A percentile compares a stretch with the other conserved stretches of the same genome.
These are phyloP conservation scores for Monopis laevigella DNA, from an alignment of 2,888 invertebrate species.

Conservation along the genomic window DNA sequence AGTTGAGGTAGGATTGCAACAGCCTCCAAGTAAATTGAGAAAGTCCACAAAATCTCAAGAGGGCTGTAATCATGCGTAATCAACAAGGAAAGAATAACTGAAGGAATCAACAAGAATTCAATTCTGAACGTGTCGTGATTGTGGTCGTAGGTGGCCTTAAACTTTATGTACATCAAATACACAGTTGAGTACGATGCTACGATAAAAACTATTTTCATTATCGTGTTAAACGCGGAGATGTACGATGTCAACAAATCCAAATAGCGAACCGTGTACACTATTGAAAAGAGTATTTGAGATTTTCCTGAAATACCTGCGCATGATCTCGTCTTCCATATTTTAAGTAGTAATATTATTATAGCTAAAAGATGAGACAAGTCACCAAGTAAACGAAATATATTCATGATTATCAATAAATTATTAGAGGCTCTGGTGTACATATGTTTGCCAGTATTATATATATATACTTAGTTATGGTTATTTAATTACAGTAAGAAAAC, in stretches of 20 bases:
- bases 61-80: conserved; percentile 95
- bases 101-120: conserved; percentile 92
- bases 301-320: conserved; percentile 99
- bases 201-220: conserved; percentile 95
- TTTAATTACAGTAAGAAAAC: no score
- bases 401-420: conserved; percentile 73
- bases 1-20: conserved; percentile 98
- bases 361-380: conserved; percentile 98
- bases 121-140: conserved; percentile 99
- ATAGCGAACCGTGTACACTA: conserved; percentile 94
- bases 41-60: conserved; percentile 98
- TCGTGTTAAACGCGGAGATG: conserved; percentile 94
- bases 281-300: conserved; percentile 93
- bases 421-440: no score
- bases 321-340: conserved; percentile 99
- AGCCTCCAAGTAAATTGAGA: conserved; percentile 98
- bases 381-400: conserved; percentile 96
- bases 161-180: conserved; percentile 96
- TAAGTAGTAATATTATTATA: conserved; percentile 91
- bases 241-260: conserved; percentile 95
- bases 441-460: no score
- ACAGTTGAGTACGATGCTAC: conserved; percentile 89
- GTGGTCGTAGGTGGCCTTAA: conserved; percentile 96
- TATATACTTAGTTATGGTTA: no score
- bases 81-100: conserved; percentile 84